These are phyloP conservation scores for Drosophila rubida DNA, from an alignment of 2,888 invertebrate genomes.

Conservation along the genomic window DNA sequence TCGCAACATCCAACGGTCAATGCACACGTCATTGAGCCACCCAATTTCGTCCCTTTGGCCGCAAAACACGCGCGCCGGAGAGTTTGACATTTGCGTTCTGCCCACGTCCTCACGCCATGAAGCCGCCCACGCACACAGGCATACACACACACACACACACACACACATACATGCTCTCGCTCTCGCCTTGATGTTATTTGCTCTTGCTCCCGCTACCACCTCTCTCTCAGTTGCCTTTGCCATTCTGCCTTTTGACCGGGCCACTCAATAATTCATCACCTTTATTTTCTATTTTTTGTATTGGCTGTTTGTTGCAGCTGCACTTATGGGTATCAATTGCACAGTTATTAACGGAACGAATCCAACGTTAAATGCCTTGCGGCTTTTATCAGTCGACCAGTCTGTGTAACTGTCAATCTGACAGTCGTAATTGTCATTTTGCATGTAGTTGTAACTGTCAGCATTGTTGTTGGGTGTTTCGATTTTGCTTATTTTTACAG, in stretches of 20 bases:
- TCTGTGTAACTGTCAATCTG: slow-evolving; percentile 5
- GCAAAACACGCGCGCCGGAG: neutral
- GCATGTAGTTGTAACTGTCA: neutral
- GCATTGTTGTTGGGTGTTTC: neutral
- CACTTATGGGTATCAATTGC: slow-evolving; percentile 3
- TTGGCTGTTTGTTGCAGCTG: neutral
- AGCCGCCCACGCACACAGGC: slow-evolving; percentile 16
- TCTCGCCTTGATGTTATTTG: neutral
- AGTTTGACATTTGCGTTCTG: slow-evolving; percentile 30
- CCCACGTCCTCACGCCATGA: slow-evolving; percentile 13
- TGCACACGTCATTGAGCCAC: slow-evolving; percentile 40
- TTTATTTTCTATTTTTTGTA: neutral
- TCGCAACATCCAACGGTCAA: slow-evolving; percentile 12
- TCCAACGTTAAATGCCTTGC: slow-evolving; percentile 14
- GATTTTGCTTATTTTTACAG: neutral
- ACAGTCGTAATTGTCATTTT: slow-evolving; percentile 1
- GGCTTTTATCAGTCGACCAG: neutral
- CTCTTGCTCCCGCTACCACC: neutral
- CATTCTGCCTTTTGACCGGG: slow-evolving; percentile 9
- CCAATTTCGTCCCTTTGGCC: slow-evolving; percentile 17
- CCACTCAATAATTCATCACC: slow-evolving; percentile 24
- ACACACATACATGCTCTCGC: neutral
- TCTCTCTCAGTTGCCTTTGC: neutral
- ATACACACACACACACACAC: neutral
- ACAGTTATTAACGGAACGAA: slow-evolving; percentile 6